These are phyloP conservation scores for Fragum sueziense DNA, from an alignment of 2,888 invertebrate species.

Conservation along the genomic window DNA sequence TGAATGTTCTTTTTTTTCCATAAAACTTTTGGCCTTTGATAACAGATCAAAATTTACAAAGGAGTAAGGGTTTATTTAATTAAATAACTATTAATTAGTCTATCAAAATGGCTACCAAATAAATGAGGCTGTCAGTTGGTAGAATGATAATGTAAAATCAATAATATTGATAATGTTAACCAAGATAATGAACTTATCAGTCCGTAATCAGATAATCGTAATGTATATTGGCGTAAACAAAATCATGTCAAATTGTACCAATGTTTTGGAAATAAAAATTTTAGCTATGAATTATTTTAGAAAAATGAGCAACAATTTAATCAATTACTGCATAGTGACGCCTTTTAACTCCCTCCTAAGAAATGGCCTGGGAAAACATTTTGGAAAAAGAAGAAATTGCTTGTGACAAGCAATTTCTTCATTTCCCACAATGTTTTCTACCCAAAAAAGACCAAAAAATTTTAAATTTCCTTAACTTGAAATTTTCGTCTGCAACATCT, in stretches of 20 bases:
- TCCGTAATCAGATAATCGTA: neutral
- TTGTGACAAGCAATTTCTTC: neutral
- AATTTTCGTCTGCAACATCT: too few species aligned
- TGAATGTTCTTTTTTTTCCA: neutral
- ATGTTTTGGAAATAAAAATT: neutral
- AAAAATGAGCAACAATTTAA: neutral
- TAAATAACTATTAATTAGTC: slow-evolving; percentile 17
- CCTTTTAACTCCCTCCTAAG: neutral
- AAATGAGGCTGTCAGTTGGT: slow-evolving; percentile 4
- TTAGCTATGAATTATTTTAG: too few species aligned
- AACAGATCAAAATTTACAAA: neutral
- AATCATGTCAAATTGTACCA: neutral
- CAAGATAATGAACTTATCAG: slow-evolving; percentile 10
- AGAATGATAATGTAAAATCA: slow-evolving; percentile 9
- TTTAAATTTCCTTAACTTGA: too few species aligned
- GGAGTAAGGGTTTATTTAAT: neutral
- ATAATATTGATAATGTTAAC: slow-evolving; percentile 14
- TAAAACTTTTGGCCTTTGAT: neutral
- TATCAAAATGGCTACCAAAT: slow-evolving; percentile 18
- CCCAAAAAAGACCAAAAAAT: neutral
- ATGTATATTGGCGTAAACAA: slow-evolving; percentile 15
- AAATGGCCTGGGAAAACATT: neutral
- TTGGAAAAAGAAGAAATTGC: slow-evolving; percentile 2
- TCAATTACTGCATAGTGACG: neutral
- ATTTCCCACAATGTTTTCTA: slow-evolving; percentile 5